Conservation (phyloP, 2,797 vertebrate species). For the Saguinus oedipus region DNA sequence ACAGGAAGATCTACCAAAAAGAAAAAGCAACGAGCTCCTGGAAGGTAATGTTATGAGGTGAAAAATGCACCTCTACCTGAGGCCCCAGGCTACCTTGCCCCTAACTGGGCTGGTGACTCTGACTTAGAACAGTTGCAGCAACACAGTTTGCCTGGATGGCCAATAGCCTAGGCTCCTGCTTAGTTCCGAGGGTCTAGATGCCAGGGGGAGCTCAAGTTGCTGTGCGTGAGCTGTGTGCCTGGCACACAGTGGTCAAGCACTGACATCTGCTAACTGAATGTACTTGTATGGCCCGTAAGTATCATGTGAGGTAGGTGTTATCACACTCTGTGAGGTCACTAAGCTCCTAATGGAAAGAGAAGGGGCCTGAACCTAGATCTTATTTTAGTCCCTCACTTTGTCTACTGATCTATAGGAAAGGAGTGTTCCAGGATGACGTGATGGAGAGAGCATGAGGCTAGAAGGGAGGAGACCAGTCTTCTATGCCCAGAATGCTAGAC, state of each 20-base stretch:
- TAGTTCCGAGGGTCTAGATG: background rate
- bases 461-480: background rate
- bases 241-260: too few relatives aligned
- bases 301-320: background rate
- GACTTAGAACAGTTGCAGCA: background rate
- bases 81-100: background rate
- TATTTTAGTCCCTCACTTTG: background rate
- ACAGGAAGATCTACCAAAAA: background rate
- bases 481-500: background rate
- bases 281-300: fast-evolving
- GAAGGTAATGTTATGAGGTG: background rate
- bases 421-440: background rate
- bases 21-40: background rate
- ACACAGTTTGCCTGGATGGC: background rate
- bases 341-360: background rate
- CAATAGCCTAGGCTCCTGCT: background rate
- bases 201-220: background rate
- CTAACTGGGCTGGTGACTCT: background rate
- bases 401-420: background rate
- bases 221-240: background rate
- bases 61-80: background rate
- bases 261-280: background rate
- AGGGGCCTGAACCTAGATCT: background rate
- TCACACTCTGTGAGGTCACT: background rate
- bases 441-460: background rate